Base-by-base conservation (phyloP, 2,797 vertebrate species). In the Numenius phaeopus region DNA sequence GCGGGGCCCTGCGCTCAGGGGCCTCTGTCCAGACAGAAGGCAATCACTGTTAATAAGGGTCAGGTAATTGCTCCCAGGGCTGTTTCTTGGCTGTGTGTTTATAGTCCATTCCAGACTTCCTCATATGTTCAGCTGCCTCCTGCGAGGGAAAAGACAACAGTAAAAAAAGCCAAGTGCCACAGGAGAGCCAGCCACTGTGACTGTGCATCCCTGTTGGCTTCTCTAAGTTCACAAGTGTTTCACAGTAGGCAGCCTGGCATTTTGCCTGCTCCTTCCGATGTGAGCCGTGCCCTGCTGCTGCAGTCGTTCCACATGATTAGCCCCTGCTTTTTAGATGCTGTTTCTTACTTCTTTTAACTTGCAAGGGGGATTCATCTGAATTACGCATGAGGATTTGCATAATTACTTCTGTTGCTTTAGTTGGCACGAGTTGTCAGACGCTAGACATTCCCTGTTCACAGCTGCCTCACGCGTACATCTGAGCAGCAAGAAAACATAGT, bases 31-130 rank as follows among this genome's bases (percentile, higher is more conserved):
- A 20, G 40, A 1, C 22, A 18, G 34, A 11, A 34, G 47, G 39
- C 57, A 20, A 1, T 18, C 27, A 2, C 42, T 2, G 2, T 47
- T 44, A 2, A 1, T 3, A 5, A 10, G 62, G 61, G 6, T 11
- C 57, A 34, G 34, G 26, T 15, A 14, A 1, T 37, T 29, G 49
- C 58, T 72, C n/a, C 61, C 23, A 16, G 42, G 50, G 37, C 46
- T 32, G 11, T 14, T 30, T n/a, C 59, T 17, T 52, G 42, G 14
- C 17, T 70, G 20, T 2, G 17, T 23, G 29, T 30, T 70, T 18
- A 4, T 5, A 21, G 34, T 21, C 55, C 61, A 1, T 52, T 65
- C n/a, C 55, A 32, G 5, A n/a, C 32, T 58, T 14, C 46, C 37
- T 64, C 42, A 6, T 23, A 3, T 4, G 4, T 57, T 83, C 40